Percentiles rank a stretch among this genome's conserved stretches.
These are phyloP conservation scores for Leptinotarsa peninsularis DNA, from an alignment of 2,888 invertebrate genomes.

Conservation along the genomic window DNA sequence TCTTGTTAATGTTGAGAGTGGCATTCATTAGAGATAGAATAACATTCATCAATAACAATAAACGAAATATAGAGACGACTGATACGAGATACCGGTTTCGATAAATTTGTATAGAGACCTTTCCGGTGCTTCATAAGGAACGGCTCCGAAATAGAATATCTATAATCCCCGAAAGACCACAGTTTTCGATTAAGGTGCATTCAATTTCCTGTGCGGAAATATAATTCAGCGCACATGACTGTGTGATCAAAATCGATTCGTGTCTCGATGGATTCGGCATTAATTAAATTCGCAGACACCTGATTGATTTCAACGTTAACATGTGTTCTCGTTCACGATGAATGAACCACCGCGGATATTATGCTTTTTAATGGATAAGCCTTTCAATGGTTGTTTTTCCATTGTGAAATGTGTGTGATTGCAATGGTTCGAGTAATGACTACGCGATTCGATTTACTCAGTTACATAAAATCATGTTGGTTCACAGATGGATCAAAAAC, in stretches of 20 bases:
- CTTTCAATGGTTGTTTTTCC: not conserved
- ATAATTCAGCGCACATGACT: not conserved
- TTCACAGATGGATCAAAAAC: no score
- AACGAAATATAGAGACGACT: no score
- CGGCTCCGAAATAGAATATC: not conserved
- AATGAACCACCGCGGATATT: not conserved
- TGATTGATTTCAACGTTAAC: not conserved
- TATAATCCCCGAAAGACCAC: not conserved
- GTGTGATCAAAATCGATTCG: slow-evolving; percentile 8
- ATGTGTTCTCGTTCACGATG: slow-evolving; percentile 11
- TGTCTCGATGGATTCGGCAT: slow-evolving; percentile 7
- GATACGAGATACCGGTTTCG: no score
- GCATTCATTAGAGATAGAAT: no score
- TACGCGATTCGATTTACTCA: no score
- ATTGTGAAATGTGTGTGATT: not conserved
- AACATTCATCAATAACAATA: no score
- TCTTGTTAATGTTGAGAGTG: no score
- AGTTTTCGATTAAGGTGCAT: slow-evolving; percentile 9
- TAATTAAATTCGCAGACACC: slow-evolving; percentile 6
- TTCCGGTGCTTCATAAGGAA: not conserved
- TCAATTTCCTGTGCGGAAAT: slow-evolving; percentile 12
- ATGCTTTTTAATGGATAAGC: not conserved
- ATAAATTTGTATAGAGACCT: not conserved
- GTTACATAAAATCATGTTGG: no score
- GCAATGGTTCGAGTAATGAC: no score